Conservation (phyloP, 2,888 invertebrate species). For the Hirtodrosophila confusa region DNA sequence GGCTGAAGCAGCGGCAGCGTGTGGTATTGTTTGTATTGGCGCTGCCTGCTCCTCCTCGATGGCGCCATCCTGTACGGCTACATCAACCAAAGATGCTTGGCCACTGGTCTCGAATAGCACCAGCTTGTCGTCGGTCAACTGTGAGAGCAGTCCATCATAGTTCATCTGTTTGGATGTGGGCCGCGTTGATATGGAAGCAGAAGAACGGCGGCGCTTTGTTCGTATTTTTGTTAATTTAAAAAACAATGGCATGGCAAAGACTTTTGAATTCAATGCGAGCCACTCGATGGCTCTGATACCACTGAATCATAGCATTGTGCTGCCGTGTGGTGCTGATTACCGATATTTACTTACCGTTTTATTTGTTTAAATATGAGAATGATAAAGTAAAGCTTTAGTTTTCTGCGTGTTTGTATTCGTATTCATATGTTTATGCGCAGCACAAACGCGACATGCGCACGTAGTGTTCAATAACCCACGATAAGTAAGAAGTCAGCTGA, state of each 20-base stretch:
- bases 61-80: slow-evolving; percentile 63
- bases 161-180: slow-evolving; percentile 79
- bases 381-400: slow-evolving; percentile 72
- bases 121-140: slow-evolving; percentile 82
- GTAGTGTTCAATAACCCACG: slow-evolving; percentile 2
- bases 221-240: slow-evolving; percentile 62
- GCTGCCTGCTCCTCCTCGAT: slow-evolving; percentile 80
- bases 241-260: slow-evolving; percentile 58
- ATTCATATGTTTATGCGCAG: slow-evolving; percentile 42
- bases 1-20: slow-evolving; percentile 24
- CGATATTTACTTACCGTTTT: slow-evolving; percentile 79
- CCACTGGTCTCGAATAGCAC: slow-evolving; percentile 65
- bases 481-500: neutral
- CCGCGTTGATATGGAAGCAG: slow-evolving; percentile 35
- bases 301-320: slow-evolving; percentile 59
- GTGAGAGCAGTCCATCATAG: slow-evolving; percentile 83
- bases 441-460: neutral
- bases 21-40: slow-evolving; percentile 74
- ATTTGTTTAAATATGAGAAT: slow-evolving; percentile 77
- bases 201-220: slow-evolving; percentile 62
- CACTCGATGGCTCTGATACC: slow-evolving; percentile 44
- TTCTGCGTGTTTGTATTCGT: slow-evolving; percentile 47
- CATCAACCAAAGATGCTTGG: slow-evolving; percentile 25
- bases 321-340: slow-evolving; percentile 63
- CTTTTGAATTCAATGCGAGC: slow-evolving; percentile 39